Evolutionary conservation across 2,888 invertebrate species (phyloP).

Genomic region (Leucophora obtusa): DNA sequence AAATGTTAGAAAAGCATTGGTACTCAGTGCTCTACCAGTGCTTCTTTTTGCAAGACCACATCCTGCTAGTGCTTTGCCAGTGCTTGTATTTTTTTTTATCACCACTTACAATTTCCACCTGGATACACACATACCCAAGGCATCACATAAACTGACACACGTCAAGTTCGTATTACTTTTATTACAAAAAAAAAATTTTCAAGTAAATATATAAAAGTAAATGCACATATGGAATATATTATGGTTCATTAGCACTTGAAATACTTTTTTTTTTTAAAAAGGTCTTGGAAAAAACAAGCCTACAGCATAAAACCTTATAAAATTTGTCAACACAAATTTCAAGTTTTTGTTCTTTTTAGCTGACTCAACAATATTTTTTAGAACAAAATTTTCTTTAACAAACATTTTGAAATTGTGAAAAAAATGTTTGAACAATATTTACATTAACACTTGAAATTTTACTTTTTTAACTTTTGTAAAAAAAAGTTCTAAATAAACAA

Average conservation of each 20-base stretch:
- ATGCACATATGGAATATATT: constrained; percentile 51
- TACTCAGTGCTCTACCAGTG: too few species aligned
- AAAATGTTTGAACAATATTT: constrained; percentile 35
- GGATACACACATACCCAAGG: neutral
- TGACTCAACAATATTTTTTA: constrained; percentile 2
- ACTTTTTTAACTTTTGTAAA: neutral
- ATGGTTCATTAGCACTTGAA: constrained; percentile 67
- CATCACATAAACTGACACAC: neutral
- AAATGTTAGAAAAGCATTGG: too few species aligned
- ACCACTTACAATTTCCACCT: too few species aligned
- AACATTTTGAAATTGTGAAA: constrained; percentile 20
- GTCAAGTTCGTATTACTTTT: neutral
- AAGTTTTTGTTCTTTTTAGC: neutral
- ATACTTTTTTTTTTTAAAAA: constrained; percentile 11
- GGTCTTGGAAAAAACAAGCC: neutral
- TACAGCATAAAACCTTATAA: neutral
- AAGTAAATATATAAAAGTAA: neutral
- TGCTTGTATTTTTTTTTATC: too few species aligned
- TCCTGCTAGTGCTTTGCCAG: too few species aligned
- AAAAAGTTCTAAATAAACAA: constrained; percentile 16
- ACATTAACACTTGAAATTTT: constrained; percentile 15
- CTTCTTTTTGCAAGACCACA: too few species aligned
- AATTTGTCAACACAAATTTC: constrained; percentile 6
- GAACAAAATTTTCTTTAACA: constrained; percentile 17
- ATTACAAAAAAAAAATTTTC: neutral